Conservation (phyloP, 1,140 invertebrate genomes). For the Nephila pilipes region DNA sequence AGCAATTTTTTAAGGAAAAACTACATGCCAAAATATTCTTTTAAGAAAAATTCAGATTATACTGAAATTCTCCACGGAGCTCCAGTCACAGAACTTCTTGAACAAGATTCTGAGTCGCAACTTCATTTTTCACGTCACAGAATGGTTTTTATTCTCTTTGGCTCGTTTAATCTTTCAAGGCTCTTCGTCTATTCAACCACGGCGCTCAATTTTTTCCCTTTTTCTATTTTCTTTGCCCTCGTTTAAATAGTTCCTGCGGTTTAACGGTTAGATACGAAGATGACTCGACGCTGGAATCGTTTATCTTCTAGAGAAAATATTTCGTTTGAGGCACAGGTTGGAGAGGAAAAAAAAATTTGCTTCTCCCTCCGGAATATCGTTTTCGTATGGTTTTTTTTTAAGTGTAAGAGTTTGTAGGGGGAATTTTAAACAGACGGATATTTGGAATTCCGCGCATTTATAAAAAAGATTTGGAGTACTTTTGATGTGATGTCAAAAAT, state of each 20-base stretch:
- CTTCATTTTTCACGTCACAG: slow-evolving; percentile 60
- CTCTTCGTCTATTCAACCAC: slow-evolving; percentile 29
- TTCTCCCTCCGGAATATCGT: slow-evolving; percentile 4
- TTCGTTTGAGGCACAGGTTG: slow-evolving; percentile 33
- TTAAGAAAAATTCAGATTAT: slow-evolving; percentile 49
- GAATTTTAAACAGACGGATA: slow-evolving; percentile 33
- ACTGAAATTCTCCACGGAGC: background rate
- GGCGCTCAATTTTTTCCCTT: slow-evolving; percentile 17
- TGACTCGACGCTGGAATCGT: slow-evolving; percentile 47
- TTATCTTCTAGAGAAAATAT: slow-evolving; percentile 54
- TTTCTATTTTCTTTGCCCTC: slow-evolving; percentile 28
- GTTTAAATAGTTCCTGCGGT: slow-evolving; percentile 50
- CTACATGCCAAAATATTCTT: slow-evolving; percentile 26
- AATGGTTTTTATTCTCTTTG: slow-evolving; percentile 45
- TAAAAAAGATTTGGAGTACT: background rate
- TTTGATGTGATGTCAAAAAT: background rate
- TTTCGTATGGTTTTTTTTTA: background rate
- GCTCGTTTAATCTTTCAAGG: slow-evolving; percentile 69
- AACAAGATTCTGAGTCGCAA: background rate
- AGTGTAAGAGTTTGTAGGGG: background rate
- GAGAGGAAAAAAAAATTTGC: background rate
- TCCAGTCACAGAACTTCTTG: background rate
- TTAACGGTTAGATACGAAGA: slow-evolving; percentile 45
- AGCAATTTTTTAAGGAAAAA: slow-evolving; percentile 6
- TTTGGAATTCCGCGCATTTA: background rate